Conservation (phyloP, 2,888 invertebrate species). For the Platycheirus rosarum region DNA sequence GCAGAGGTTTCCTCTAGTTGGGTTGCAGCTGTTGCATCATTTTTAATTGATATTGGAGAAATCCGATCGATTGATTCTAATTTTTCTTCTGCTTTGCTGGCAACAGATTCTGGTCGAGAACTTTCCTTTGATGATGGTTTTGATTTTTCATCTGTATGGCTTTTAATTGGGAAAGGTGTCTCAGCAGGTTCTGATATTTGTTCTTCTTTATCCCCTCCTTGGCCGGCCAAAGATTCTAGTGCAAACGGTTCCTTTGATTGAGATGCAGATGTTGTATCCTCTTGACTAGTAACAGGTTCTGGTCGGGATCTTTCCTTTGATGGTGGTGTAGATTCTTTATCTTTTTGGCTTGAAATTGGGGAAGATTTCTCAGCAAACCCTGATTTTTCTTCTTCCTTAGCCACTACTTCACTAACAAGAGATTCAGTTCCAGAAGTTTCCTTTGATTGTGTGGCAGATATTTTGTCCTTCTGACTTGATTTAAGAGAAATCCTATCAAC, state of each 20-base stretch:
- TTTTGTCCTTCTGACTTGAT: neutral
- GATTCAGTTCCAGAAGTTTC: no score
- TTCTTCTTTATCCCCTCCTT: slow-evolving; percentile 31
- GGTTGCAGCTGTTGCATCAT: slow-evolving; percentile 46
- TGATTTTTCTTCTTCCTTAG: no score
- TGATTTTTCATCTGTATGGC: slow-evolving; percentile 66
- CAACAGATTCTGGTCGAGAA: slow-evolving; percentile 79
- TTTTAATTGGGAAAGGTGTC: slow-evolving; percentile 55
- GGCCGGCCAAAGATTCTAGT: slow-evolving; percentile 62
- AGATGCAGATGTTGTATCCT: no score
- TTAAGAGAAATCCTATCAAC: slow-evolving; percentile 10
- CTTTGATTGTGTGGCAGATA: no score
- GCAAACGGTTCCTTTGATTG: no score
- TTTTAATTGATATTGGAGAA: slow-evolving; percentile 29
- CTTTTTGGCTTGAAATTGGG: no score
- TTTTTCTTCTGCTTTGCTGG: slow-evolving; percentile 50
- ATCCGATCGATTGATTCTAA: neutral
- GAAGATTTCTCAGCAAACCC: no score
- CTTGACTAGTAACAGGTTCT: no score
- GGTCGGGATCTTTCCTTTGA: no score
- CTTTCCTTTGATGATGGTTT: slow-evolving; percentile 58
- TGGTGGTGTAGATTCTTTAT: no score
- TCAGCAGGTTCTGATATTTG: slow-evolving; percentile 41
- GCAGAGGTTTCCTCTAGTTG: slow-evolving; percentile 58
- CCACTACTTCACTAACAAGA: no score